These are phyloP conservation scores for Chionodraco myersi DNA, from an alignment of 2,113 vertebrate species.

Conservation along the genomic window DNA sequence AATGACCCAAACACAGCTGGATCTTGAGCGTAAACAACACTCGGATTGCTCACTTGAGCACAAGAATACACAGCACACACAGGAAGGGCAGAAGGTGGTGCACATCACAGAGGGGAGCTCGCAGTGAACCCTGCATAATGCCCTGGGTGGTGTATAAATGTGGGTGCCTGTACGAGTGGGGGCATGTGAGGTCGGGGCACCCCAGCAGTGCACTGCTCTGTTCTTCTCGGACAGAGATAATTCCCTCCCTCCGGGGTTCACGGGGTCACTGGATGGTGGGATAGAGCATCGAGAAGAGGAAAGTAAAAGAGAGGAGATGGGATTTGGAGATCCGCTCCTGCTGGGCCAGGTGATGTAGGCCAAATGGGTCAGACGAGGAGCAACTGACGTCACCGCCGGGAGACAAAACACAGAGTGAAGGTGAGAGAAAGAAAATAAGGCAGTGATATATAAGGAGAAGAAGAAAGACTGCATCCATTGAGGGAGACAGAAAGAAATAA, in stretches of 20 bases:
- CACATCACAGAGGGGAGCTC: slow-evolving; percentile 34
- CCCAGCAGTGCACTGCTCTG: slow-evolving; percentile 55
- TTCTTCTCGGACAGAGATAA: slow-evolving; percentile 75
- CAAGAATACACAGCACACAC: slow-evolving; percentile 1
- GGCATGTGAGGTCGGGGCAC: slow-evolving; percentile 76
- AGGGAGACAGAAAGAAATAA: slow-evolving; percentile 51
- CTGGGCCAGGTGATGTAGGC: slow-evolving; percentile 79
- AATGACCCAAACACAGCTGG: slow-evolving; percentile 32
- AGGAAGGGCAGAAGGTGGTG: slow-evolving; percentile 25
- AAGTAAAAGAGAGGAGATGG: slow-evolving; percentile 68
- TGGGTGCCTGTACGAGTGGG: slow-evolving; percentile 54
- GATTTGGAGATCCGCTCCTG: slow-evolving; percentile 82
- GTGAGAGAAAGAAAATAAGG: slow-evolving; percentile 15
- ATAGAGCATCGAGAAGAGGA: slow-evolving; percentile 59
- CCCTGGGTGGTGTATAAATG: slow-evolving; percentile 55
- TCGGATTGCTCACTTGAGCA: slow-evolving; percentile 4
- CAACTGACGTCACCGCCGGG: slow-evolving; percentile 68
- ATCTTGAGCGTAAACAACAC: slow-evolving; percentile 24
- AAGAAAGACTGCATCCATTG: slow-evolving; percentile 42
- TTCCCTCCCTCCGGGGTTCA: slow-evolving; percentile 72
- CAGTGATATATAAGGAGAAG: slow-evolving; percentile 20
- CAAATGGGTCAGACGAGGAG: slow-evolving; percentile 78
- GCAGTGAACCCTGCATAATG: slow-evolving; percentile 46
- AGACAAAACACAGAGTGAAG: slow-evolving; percentile 37
- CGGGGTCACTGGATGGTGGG: slow-evolving; percentile 67